Conservation (phyloP, 1,140 invertebrate genomes). For the Capitella teleta region DNA sequence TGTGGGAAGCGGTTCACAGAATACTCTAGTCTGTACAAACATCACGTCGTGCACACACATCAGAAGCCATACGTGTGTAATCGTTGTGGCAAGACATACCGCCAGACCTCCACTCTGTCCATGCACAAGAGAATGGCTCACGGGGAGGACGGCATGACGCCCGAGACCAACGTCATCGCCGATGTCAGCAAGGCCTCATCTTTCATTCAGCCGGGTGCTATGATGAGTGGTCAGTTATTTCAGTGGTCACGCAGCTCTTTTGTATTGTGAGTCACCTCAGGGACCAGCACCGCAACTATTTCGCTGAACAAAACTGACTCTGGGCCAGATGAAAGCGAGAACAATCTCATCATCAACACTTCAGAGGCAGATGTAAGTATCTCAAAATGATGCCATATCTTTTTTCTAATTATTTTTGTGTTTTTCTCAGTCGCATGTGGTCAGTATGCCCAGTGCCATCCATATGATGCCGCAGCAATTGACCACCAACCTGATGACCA, state of each 20-base stretch:
- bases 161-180: neutral
- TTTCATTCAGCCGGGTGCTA: neutral
- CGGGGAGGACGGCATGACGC: conserved; percentile 18
- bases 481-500: no score
- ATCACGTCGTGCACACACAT: conserved; percentile 57
- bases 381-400: neutral
- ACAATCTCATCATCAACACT: no score
- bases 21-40: conserved; percentile 64
- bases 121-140: conserved; percentile 51
- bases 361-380: neutral
- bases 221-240: neutral
- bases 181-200: neutral
- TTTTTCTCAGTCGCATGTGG: neutral
- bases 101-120: conserved; percentile 52
- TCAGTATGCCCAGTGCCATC: neutral
- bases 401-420: neutral
- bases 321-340: no score
- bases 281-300: no score
- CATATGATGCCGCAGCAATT: neutral
- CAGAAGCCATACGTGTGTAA: conserved; percentile 52
- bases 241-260: neutral
- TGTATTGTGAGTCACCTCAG: neutral
- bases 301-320: no score
- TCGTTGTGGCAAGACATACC: conserved; percentile 50
- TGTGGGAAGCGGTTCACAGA: conserved; percentile 62